Percentiles rank a stretch among this genome's conserved stretches.
phyloP scores from a whole-genome alignment of 2,797 vertebrate genomes.

The Macrochelys suwanniensis region DNA sequence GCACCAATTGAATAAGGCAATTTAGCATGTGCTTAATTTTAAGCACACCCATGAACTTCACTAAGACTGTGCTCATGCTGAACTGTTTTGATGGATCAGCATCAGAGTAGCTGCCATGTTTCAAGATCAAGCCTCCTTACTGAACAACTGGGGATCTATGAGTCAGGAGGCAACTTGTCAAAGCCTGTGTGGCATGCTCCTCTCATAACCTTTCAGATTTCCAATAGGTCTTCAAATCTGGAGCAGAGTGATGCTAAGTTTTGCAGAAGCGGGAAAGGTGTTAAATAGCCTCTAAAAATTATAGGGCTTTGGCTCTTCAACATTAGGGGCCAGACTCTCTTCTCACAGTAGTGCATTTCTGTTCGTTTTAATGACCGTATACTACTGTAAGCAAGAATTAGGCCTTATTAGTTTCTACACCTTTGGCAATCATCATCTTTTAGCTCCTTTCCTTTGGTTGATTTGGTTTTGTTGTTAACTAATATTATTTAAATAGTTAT shows the following conservation, averaged over 20 bases:
- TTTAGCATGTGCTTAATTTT: not conserved
- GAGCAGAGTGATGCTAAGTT: not conserved
- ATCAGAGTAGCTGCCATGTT: too few relatives aligned
- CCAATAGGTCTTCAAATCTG: not conserved
- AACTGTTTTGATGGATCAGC: too few relatives aligned
- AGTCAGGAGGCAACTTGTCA: not conserved
- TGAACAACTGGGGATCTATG: not conserved
- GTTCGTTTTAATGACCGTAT: not conserved
- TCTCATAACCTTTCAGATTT: not conserved
- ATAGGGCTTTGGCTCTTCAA: not conserved
- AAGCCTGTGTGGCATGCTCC: not conserved
- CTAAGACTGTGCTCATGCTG: not conserved
- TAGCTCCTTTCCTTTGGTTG: not conserved
- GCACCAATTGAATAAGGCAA: not conserved
- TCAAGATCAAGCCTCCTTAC: not conserved
- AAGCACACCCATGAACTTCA: not conserved
- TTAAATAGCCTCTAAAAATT: not conserved
- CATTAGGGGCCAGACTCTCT: not conserved
- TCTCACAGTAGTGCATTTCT: not conserved
- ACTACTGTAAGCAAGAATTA: not conserved
- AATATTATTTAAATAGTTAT: not conserved
- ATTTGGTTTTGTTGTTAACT: not conserved
- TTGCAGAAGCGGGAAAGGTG: not conserved
- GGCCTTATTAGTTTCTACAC: not conserved
- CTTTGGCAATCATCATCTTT: not conserved